A percentile compares a stretch with the other conserved stretches of the same genome.
These are phyloP conservation scores for Strix aluco DNA, from an alignment of 2,113 vertebrate species.

Conservation along the genomic window DNA sequence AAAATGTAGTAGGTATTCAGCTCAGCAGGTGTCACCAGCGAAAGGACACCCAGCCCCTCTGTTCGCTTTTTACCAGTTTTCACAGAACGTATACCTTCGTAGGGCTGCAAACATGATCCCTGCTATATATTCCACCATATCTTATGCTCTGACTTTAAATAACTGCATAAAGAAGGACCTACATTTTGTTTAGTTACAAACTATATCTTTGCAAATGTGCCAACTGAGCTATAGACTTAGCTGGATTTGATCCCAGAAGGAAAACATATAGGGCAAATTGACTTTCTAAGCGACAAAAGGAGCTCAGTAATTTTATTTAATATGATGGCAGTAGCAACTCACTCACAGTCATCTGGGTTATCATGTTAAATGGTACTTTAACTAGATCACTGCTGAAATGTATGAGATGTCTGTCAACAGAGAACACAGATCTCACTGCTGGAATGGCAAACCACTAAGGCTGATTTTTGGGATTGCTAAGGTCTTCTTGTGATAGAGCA, in stretches of 20 bases:
- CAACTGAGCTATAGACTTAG: not conserved
- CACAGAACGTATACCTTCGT: accelerated
- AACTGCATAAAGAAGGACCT: not conserved
- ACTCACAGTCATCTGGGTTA: not conserved
- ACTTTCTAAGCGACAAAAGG: not conserved
- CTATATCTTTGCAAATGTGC: not conserved
- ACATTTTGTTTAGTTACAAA: not conserved
- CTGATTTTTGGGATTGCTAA: not conserved
- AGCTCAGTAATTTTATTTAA: not conserved
- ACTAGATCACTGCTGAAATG: not conserved
- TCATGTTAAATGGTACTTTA: not conserved
- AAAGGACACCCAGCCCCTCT: not conserved
- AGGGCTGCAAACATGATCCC: not conserved
- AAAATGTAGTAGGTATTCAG: not conserved
- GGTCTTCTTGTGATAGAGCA: not conserved
- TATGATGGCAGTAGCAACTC: not conserved
- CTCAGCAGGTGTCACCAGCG: not conserved
- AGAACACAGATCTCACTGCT: not conserved
- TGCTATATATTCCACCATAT: not conserved
- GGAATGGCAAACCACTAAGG: not conserved
- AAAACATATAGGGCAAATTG: not conserved
- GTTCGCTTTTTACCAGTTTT: not conserved
- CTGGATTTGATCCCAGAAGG: not conserved
- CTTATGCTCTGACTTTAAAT: not conserved
- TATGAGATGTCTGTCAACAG: not conserved